These are phyloP conservation scores for Sipha maydis DNA, from an alignment of 2,888 invertebrate species.

Conservation along the genomic window DNA sequence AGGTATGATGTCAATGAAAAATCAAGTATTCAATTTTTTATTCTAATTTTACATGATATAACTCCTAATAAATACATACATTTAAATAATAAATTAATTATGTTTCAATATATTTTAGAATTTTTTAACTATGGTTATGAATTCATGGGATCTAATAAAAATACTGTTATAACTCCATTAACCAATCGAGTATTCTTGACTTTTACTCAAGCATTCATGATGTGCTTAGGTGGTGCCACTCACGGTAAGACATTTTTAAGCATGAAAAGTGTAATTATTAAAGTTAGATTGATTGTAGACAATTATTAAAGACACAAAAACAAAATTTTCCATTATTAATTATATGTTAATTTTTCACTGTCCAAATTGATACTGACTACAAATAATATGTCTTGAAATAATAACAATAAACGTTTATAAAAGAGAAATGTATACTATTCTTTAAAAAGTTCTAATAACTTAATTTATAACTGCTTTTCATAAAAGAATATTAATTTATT, in stretches of 20 bases:
- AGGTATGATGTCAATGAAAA: constrained; percentile 7
- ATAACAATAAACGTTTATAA: too few species aligned
- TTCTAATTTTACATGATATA: neutral
- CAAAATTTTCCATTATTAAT: neutral
- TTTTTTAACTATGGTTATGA: constrained; percentile 93
- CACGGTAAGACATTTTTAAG: constrained; percentile 72
- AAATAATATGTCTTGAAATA: neutral
- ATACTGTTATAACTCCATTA: constrained; percentile 89
- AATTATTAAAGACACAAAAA: neutral
- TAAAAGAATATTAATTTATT: too few species aligned
- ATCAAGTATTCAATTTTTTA: too few species aligned
- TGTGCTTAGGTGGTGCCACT: constrained; percentile 92
- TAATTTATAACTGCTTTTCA: too few species aligned
- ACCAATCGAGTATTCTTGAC: constrained; percentile 94
- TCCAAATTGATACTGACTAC: too few species aligned
- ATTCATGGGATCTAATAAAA: constrained; percentile 92
- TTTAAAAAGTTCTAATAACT: too few species aligned
- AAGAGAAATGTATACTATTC: too few species aligned
- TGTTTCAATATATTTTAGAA: constrained; percentile 68
- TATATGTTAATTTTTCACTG: too few species aligned
- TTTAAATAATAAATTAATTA: neutral
- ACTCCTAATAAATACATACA: neutral
- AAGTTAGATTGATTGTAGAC: neutral
- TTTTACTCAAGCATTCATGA: constrained; percentile 89
- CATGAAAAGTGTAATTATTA: neutral